phyloP scores from a whole-genome alignment of 2,113 vertebrate genomes.

The Gadus chalcogrammus region DNA sequence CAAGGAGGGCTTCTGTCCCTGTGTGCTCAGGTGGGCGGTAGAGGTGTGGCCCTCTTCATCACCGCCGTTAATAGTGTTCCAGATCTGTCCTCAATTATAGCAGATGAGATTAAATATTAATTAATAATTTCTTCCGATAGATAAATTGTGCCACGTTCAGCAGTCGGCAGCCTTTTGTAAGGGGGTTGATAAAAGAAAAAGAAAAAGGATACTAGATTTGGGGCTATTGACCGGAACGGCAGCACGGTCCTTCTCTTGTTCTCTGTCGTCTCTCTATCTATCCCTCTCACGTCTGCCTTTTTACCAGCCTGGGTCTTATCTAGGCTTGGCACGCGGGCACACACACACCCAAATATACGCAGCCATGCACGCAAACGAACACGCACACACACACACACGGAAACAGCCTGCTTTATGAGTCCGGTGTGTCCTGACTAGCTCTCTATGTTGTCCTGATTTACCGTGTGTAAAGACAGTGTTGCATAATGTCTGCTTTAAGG shows the following conservation, averaged over 20 bases:
- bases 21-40: slow-evolving; percentile 70
- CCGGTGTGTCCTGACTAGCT: slow-evolving; percentile 29
- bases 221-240: slow-evolving; percentile 52
- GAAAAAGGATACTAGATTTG: slow-evolving; percentile 26
- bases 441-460: slow-evolving; percentile 58
- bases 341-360: background rate
- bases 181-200: slow-evolving; percentile 35
- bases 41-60: slow-evolving; percentile 69
- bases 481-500: slow-evolving; percentile 58
- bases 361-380: slow-evolving; percentile 17
- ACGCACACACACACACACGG: no score
- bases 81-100: slow-evolving; percentile 76
- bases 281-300: slow-evolving; percentile 20
- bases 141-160: slow-evolving; percentile 72
- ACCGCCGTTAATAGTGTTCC: slow-evolving; percentile 73
- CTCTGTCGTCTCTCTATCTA: background rate
- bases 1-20: slow-evolving; percentile 39
- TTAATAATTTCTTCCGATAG: slow-evolving; percentile 75
- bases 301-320: slow-evolving; percentile 42
- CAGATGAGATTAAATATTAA: slow-evolving; percentile 73
- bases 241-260: background rate
- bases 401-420: slow-evolving; percentile 35
- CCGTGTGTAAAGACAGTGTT: slow-evolving; percentile 51
- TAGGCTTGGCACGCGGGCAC: slow-evolving; percentile 45
- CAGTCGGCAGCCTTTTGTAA: slow-evolving; percentile 56